Evolutionary conservation across 2,888 invertebrate species (phyloP).

Genomic region (Parnassius smintheus): DNA sequence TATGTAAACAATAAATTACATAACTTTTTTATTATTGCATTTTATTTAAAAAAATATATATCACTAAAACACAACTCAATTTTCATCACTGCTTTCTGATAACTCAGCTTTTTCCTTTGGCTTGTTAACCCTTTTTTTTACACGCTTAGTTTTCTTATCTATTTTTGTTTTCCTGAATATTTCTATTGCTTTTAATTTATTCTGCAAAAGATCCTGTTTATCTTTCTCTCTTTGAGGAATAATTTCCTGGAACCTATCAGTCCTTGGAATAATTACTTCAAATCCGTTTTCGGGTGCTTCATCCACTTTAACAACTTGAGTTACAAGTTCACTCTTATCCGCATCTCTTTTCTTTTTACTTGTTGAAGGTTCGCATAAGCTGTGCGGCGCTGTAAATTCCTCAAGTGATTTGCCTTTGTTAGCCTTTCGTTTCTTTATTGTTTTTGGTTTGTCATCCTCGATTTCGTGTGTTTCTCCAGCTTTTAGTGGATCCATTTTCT

Average conservation of each 20-base stretch:
- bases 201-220: slow-evolving; percentile 82
- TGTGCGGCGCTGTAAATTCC: slow-evolving; percentile 32
- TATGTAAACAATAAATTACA: slow-evolving; percentile 68
- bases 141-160: slow-evolving; percentile 77
- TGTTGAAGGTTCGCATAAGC: slow-evolving; percentile 43
- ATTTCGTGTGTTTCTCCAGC: slow-evolving; percentile 25
- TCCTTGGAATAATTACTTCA: slow-evolving; percentile 61
- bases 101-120: slow-evolving; percentile 83
- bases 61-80: slow-evolving; percentile 28
- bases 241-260: slow-evolving; percentile 73
- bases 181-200: slow-evolving; percentile 88
- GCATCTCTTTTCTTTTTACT: slow-evolving; percentile 44
- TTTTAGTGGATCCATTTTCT: slow-evolving; percentile 79
- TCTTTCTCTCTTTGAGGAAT: slow-evolving; percentile 89
- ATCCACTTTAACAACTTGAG: slow-evolving; percentile 53
- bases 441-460: slow-evolving; percentile 30
- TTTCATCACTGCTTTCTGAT: slow-evolving; percentile 82
- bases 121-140: slow-evolving; percentile 61
- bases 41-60: slow-evolving; percentile 42
- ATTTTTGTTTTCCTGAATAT: slow-evolving; percentile 84
- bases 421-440: slow-evolving; percentile 35
- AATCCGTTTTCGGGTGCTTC: slow-evolving; percentile 44
- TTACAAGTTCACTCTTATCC: slow-evolving; percentile 43
- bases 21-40: slow-evolving; percentile 59
- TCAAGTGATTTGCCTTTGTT: slow-evolving; percentile 32